phyloP scores from a whole-genome alignment of 2,888 invertebrate genomes.

The Drosophila histrio region DNA sequence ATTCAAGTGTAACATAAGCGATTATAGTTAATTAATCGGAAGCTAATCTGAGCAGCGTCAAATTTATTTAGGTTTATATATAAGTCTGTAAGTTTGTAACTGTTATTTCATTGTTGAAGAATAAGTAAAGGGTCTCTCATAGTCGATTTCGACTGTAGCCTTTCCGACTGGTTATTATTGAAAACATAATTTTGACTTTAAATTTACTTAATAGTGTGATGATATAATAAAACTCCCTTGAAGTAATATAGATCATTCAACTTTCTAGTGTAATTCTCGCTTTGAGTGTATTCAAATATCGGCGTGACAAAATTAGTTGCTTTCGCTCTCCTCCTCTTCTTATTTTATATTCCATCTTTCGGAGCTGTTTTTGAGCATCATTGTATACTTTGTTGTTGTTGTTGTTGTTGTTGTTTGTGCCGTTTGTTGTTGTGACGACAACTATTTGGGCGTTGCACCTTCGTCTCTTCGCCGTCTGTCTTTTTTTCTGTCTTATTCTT shows the following conservation, averaged over 20 bases:
- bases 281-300: constrained; percentile 29
- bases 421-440: constrained; percentile 43
- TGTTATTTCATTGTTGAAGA: too few species aligned
- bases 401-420: constrained; percentile 8
- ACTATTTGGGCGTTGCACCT: constrained; percentile 66
- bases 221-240: background rate
- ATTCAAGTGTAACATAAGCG: too few species aligned
- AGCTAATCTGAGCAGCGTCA: too few species aligned
- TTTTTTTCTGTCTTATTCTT: background rate
- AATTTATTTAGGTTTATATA: too few species aligned
- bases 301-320: background rate
- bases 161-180: too few species aligned
- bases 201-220: too few species aligned
- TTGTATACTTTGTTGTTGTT: constrained; percentile 16
- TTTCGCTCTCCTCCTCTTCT: background rate
- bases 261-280: too few species aligned
- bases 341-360: constrained; percentile 13
- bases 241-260: background rate
- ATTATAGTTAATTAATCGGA: too few species aligned
- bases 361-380: constrained; percentile 17
- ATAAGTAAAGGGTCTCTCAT: too few species aligned
- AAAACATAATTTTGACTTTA: too few species aligned
- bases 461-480: constrained; percentile 22
- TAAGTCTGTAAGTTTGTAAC: too few species aligned
- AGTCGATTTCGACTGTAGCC: too few species aligned